Evolutionary conservation across 2,797 vertebrate genomes (phyloP).

Genomic region (Lindbergichthys nudifrons): DNA sequence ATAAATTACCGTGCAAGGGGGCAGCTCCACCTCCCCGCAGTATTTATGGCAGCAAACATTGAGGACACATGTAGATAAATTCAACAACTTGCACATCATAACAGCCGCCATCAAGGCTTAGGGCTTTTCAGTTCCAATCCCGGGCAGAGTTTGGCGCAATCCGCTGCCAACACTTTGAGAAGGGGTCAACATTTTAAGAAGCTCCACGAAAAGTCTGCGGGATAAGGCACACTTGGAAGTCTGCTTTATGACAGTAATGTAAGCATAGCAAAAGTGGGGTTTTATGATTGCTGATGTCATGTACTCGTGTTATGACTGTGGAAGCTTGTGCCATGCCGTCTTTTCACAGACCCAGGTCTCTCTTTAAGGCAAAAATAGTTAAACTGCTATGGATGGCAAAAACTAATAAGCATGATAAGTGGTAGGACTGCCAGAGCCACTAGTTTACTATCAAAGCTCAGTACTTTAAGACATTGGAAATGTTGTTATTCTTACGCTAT

Average conservation of each 20-base stretch:
- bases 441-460: not conserved
- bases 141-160: not conserved
- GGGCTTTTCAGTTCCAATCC: slow-evolving; percentile 28
- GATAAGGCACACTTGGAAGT: slow-evolving; percentile 62
- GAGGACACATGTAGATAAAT: slow-evolving; percentile 73
- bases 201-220: slow-evolving; percentile 46
- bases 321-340: slow-evolving; percentile 25
- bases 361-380: slow-evolving; percentile 8
- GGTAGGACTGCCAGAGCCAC: not conserved
- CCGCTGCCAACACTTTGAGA: slow-evolving; percentile 53
- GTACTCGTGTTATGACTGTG: slow-evolving; percentile 52
- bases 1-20: slow-evolving; percentile 55
- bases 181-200: slow-evolving; percentile 56
- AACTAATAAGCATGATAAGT: not conserved
- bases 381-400: not conserved
- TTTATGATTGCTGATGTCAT: slow-evolving; percentile 76
- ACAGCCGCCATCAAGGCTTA: slow-evolving; percentile 32
- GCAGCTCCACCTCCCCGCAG: slow-evolving; percentile 49
- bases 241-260: slow-evolving; percentile 71
- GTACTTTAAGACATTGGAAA: not conserved
- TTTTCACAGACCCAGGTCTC: slow-evolving; percentile 32
- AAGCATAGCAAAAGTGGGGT: slow-evolving; percentile 54
- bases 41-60: slow-evolving; percentile 71
- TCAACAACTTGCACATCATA: slow-evolving; percentile 61
- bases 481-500: not conserved